These are phyloP conservation scores for Synergus umbraculus DNA, from an alignment of 2,888 invertebrate species.

Conservation along the genomic window DNA sequence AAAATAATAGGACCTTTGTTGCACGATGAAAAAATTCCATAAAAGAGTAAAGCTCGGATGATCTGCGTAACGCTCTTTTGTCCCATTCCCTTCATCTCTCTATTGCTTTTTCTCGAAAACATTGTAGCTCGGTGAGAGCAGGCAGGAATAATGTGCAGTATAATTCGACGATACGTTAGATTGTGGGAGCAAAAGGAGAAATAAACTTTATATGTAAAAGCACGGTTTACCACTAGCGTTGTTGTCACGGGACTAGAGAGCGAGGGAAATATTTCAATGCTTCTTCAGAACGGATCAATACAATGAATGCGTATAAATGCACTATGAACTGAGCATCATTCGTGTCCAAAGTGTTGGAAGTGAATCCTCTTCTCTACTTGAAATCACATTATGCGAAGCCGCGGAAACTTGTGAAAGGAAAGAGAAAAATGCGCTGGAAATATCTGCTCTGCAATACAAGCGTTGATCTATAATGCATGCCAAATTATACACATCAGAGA, in stretches of 20 bases:
- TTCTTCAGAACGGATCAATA: slow-evolving; percentile 38
- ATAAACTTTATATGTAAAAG: slow-evolving; percentile 41
- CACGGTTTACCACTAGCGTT: slow-evolving; percentile 35
- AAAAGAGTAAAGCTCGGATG: neutral
- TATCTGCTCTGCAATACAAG: neutral
- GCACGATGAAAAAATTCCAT: neutral
- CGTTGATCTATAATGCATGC: slow-evolving; percentile 4
- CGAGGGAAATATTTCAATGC: slow-evolving; percentile 37
- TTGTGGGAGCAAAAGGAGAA: slow-evolving; percentile 19
- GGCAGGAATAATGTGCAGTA: slow-evolving; percentile 13
- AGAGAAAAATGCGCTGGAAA: slow-evolving; percentile 15
- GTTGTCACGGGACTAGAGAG: neutral
- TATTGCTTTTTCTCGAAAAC: slow-evolving; percentile 15
- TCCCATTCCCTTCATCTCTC: neutral
- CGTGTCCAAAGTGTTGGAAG: slow-evolving; percentile 27
- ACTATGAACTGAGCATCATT: slow-evolving; percentile 13
- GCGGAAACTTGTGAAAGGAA: neutral
- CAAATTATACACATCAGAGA: neutral
- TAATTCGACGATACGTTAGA: slow-evolving; percentile 38
- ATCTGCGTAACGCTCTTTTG: neutral
- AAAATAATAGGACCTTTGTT: neutral
- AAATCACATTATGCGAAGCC: slow-evolving; percentile 31
- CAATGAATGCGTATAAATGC: slow-evolving; percentile 9
- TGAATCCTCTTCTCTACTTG: slow-evolving; percentile 10
- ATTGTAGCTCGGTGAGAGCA: neutral